A percentile compares a stretch with the other conserved stretches of the same genome.
Conservation (phyloP, 2,888 invertebrate genomes). For the Tenthredo amoena region DNA sequence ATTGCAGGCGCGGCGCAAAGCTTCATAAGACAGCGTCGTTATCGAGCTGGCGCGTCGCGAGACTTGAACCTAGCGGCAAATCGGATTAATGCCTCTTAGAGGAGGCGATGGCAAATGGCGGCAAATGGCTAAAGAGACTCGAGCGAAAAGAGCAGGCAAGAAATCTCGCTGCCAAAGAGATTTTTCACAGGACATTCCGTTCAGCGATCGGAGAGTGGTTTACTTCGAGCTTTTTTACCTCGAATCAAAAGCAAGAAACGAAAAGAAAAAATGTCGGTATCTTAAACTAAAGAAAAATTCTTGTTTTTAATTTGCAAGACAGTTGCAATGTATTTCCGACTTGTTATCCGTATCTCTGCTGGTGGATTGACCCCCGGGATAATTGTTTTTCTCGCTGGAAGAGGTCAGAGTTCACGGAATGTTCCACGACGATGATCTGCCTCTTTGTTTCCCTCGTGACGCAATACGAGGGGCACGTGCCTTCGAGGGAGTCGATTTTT, state of each 20-base stretch:
- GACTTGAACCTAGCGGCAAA: slow-evolving; percentile 52
- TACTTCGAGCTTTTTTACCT: not conserved
- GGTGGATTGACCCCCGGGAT: slow-evolving; percentile 25
- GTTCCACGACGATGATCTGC: slow-evolving; percentile 39
- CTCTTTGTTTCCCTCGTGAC: slow-evolving; percentile 4
- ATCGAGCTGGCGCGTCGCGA: slow-evolving; percentile 51
- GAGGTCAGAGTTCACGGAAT: slow-evolving; percentile 46
- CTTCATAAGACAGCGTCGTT: slow-evolving; percentile 51
- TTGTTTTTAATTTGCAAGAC: not conserved
- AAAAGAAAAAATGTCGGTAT: not conserved
- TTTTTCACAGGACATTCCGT: slow-evolving; percentile 6
- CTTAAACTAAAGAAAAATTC: not conserved
- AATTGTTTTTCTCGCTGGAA: slow-evolving; percentile 31
- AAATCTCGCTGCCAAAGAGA: slow-evolving; percentile 19
- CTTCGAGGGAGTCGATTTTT: not conserved
- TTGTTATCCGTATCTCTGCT: slow-evolving; percentile 12
- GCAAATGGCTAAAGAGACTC: slow-evolving; percentile 50
- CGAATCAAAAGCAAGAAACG: not conserved
- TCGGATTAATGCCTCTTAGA: slow-evolving; percentile 52
- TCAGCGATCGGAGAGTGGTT: not conserved
- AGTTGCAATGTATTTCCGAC: slow-evolving; percentile 38
- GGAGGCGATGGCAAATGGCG: slow-evolving; percentile 47
- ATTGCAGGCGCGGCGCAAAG: slow-evolving; percentile 50
- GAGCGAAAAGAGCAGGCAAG: slow-evolving; percentile 49
- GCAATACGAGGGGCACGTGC: slow-evolving; percentile 3